Conservation (phyloP, 2,113 vertebrate genomes). For the Percopsis transmontana region DNA sequence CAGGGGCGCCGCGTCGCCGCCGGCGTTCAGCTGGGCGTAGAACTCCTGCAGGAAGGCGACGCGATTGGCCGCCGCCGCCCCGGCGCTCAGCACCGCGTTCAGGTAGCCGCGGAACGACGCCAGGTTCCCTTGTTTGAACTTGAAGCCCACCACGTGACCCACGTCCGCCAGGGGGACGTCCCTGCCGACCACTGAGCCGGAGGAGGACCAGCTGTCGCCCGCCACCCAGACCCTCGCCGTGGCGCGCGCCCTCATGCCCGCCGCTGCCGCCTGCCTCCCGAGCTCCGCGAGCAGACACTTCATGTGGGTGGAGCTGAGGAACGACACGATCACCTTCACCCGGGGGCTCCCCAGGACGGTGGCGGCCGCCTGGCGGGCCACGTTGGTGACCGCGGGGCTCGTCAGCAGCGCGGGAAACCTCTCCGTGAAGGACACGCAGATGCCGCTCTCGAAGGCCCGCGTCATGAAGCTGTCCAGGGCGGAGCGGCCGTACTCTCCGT, state of each 20-base stretch:
- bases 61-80: constrained; percentile 37
- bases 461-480: constrained; percentile 81
- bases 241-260: constrained; percentile 30
- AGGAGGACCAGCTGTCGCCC: constrained; percentile 87
- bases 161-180: constrained; percentile 75
- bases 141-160: constrained; percentile 85
- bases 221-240: constrained; percentile 87
- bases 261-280: background rate
- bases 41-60: constrained; percentile 81
- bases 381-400: constrained; percentile 61
- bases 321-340: constrained; percentile 86
- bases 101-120: constrained; percentile 79
- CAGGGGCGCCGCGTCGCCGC: constrained; percentile 24
- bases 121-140: constrained; percentile 81
- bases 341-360: constrained; percentile 77
- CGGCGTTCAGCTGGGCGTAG: constrained; percentile 57
- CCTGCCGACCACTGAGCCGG: constrained; percentile 63
- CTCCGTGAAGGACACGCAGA: constrained; percentile 87
- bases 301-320: constrained; percentile 81
- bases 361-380: constrained; percentile 66
- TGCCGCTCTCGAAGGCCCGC: constrained; percentile 74
- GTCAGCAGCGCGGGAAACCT: constrained; percentile 81
- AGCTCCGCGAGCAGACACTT: constrained; percentile 76
- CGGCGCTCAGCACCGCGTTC: constrained; percentile 58
- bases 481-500: constrained; percentile 85